Conservation (phyloP, 2,797 vertebrate genomes). For the Spinus pinus region DNA sequence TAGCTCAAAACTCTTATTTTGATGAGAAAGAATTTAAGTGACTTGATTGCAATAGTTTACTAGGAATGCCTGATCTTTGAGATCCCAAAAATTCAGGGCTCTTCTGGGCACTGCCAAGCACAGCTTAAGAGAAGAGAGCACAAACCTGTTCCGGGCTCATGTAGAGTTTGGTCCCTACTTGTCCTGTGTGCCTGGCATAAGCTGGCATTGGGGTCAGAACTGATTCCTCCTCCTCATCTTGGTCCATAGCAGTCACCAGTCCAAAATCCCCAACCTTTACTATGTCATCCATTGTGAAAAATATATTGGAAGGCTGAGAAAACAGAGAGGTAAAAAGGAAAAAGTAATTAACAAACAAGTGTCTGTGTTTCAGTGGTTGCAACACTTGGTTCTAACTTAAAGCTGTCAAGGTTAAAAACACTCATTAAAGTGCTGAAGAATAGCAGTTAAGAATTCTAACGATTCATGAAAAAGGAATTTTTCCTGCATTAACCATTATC, state of each 20-base stretch:
- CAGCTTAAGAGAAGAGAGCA: not conserved
- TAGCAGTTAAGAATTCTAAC: not conserved
- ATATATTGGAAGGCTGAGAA: constrained; percentile 96
- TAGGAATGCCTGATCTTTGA: not conserved
- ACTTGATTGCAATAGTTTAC: not conserved
- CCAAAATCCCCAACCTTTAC: constrained; percentile 99
- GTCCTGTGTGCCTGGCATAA: constrained; percentile 93
- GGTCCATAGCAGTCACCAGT: constrained; percentile 97
- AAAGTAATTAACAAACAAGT: not conserved
- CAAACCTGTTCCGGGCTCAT: constrained; percentile 99
- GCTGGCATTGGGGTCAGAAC: constrained; percentile 90
- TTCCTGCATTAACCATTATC: not conserved
- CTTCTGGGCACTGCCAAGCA: not conserved
- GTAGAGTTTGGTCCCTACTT: constrained; percentile 98
- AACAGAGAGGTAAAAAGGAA: not conserved
- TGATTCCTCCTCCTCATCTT: constrained; percentile 90
- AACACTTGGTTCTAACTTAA: not conserved
- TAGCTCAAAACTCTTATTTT: not conserved
- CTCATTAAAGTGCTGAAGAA: not conserved
- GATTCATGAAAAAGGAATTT: not conserved
- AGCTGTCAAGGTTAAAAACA: not conserved
- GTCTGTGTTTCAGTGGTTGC: not conserved
- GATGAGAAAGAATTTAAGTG: not conserved
- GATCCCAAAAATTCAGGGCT: not conserved
- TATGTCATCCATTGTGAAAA: constrained; percentile 97